Percentiles rank a stretch among this genome's conserved stretches.
Conservation (phyloP, 2,797 vertebrate species). For the Smutsia temminckii region DNA sequence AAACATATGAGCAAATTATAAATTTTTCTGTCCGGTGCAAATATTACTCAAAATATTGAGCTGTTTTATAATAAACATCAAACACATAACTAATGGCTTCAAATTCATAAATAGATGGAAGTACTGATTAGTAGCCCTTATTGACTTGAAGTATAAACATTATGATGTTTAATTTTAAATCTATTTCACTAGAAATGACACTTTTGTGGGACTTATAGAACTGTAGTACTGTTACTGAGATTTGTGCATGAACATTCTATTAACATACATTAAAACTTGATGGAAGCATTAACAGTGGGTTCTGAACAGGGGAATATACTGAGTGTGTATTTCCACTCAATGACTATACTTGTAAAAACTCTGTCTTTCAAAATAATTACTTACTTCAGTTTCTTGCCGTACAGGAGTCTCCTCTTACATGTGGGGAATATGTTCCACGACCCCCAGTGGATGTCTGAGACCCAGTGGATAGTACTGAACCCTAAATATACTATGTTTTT, state of each 20-base stretch:
- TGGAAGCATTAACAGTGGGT: conserved; percentile 4
- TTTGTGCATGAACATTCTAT: background rate
- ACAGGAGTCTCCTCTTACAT: background rate
- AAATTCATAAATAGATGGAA: conserved; percentile 38
- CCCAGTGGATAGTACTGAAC: too few relatives aligned
- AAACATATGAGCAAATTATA: background rate
- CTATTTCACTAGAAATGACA: conserved; percentile 29
- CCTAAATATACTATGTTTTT: too few relatives aligned
- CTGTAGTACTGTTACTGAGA: background rate
- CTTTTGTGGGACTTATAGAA: background rate
- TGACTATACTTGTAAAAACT: background rate
- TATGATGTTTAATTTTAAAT: conserved; percentile 36
- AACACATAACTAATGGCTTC: background rate
- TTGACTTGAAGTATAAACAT: background rate
- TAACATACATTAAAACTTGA: conserved; percentile 10
- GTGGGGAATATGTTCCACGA: too few relatives aligned
- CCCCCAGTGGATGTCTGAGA: too few relatives aligned
- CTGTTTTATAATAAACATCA: background rate
- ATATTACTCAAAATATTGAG: background rate
- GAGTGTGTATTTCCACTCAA: background rate
- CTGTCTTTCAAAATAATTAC: background rate
- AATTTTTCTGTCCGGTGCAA: background rate
- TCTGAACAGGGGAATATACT: background rate
- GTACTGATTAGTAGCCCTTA: background rate
- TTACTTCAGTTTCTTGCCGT: background rate